Evolutionary conservation across 2,797 vertebrate species (phyloP).

Genomic region (Rhodeus uyekii): DNA sequence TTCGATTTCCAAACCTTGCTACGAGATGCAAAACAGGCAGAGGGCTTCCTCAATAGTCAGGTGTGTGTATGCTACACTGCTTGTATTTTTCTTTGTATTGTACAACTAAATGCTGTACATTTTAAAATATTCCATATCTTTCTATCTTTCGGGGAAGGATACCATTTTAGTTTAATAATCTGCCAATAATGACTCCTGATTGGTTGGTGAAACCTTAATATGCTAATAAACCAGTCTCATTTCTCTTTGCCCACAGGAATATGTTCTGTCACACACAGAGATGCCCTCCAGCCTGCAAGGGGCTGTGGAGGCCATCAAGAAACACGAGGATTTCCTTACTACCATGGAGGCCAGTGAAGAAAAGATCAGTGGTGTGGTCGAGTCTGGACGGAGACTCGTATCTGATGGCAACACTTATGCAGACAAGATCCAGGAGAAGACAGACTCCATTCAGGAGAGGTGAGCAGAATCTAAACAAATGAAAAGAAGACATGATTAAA

Average conservation of each 20-base stretch:
- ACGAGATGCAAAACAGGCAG: conserved; percentile 91
- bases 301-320: conserved; percentile 90
- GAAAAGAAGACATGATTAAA: background rate
- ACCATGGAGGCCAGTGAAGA: conserved; percentile 93
- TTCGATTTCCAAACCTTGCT: conserved; percentile 91
- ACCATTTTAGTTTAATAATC: background rate
- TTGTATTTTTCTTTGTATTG: background rate
- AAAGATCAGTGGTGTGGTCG: conserved; percentile 85
- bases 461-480: conserved; percentile 56
- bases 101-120: background rate
- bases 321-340: conserved; percentile 91
- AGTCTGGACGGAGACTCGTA: conserved; percentile 85
- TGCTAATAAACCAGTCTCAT: background rate
- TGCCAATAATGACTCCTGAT: background rate
- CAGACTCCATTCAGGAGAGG: conserved; percentile 91
- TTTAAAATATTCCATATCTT: background rate
- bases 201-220: background rate
- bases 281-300: conserved; percentile 88
- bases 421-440: conserved; percentile 91
- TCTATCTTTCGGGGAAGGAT: background rate
- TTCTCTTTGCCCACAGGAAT: conserved; percentile 78
- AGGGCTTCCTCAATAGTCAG: conserved; percentile 93
- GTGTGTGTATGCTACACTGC: conserved; percentile 66
- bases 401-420: conserved; percentile 82
- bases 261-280: conserved; percentile 90